A percentile compares a stretch with the other conserved stretches of the same genome.
Conservation (phyloP, 2,888 invertebrate species). For the Mellilla xanthometata region DNA sequence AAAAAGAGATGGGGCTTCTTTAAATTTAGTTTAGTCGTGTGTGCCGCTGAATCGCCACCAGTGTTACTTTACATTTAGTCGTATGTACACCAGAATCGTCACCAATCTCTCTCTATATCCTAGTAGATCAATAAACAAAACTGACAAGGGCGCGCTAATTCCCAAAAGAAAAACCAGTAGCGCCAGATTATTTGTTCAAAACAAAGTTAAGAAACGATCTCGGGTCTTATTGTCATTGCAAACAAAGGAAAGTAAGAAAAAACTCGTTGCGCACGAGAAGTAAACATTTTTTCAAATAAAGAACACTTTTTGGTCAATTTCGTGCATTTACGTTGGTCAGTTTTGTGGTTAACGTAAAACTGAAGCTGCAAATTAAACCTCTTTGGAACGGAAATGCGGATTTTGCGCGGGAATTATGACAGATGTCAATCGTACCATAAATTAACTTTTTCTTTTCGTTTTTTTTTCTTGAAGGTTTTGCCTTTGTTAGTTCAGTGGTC, state of each 20-base stretch:
- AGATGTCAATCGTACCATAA: conserved; percentile 55
- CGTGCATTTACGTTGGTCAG: conserved; percentile 50
- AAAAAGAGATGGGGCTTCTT: no score
- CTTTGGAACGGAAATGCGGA: conserved; percentile 21
- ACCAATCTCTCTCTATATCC: no score
- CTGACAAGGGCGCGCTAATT: background rate
- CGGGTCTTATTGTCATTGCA: conserved; percentile 33
- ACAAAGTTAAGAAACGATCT: conserved; percentile 39
- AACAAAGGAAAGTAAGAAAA: conserved; percentile 38
- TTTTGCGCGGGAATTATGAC: conserved; percentile 57
- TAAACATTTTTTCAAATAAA: no score
- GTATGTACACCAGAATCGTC: no score
- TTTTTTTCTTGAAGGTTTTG: conserved; percentile 16
- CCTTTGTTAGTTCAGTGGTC: conserved; percentile 38
- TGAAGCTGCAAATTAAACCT: conserved; percentile 23
- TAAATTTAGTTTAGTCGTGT: no score
- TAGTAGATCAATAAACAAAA: background rate
- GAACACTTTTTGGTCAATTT: background rate
- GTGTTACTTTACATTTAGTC: no score
- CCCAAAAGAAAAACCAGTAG: conserved; percentile 42
- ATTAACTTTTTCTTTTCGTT: conserved; percentile 35
- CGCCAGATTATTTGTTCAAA: conserved; percentile 41
- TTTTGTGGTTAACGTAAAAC: conserved; percentile 52
- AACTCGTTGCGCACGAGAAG: no score
- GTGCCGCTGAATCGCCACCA: no score